phyloP scores from a whole-genome alignment of 1,140 invertebrate species.

The Drosophila tsacasi region DNA sequence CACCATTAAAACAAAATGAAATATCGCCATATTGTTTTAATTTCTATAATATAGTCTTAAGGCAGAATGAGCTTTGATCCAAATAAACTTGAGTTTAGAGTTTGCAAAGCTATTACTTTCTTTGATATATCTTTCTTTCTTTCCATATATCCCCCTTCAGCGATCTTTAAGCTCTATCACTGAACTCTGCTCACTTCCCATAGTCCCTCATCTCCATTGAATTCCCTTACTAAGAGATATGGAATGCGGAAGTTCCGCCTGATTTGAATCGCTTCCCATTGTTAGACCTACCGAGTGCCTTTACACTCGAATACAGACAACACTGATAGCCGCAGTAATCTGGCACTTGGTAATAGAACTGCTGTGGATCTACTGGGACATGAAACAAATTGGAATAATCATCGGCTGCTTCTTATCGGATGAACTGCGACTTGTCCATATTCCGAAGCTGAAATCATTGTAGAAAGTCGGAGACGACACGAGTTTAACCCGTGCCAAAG shows the following conservation, averaged over 20 bases:
- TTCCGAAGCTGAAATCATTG: conserved; percentile 1
- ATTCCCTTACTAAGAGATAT: conserved; percentile 6
- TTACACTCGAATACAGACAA: conserved; percentile 6
- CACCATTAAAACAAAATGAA: background rate
- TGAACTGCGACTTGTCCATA: conserved; percentile 21
- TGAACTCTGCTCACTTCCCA: background rate
- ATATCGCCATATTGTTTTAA: too few relatives aligned
- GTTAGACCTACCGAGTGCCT: conserved; percentile 2
- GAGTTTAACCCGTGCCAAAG: conserved; percentile 32
- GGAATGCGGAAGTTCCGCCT: conserved; percentile 23
- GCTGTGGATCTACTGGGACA: background rate
- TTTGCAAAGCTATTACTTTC: background rate
- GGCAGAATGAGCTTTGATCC: background rate
- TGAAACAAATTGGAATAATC: background rate
- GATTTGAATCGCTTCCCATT: conserved; percentile 8
- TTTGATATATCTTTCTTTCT: background rate
- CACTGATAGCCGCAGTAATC: conserved; percentile 11
- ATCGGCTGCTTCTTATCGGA: conserved; percentile 16
- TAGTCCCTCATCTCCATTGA: background rate
- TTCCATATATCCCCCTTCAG: background rate
- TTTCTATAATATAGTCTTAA: background rate
- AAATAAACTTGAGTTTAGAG: background rate
- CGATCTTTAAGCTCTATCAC: background rate
- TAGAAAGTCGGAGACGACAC: background rate
- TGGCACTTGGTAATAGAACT: conserved; percentile 1